These are phyloP conservation scores for Recurvirostra avosetta DNA, from an alignment of 2,113 vertebrate species.

Conservation along the genomic window DNA sequence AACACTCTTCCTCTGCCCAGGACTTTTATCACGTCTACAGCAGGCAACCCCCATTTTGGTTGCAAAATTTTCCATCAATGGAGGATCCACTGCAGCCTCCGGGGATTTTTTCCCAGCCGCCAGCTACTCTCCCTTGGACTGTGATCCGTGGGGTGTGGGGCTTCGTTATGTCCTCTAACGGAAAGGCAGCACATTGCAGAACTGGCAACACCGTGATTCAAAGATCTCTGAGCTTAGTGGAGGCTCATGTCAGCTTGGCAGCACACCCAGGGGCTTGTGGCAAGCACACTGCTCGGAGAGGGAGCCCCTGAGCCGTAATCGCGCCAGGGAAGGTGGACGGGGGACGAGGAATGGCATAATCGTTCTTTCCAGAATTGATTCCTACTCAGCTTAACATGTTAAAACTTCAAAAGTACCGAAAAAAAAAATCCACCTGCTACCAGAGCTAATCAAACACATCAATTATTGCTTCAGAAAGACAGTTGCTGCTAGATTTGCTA, in stretches of 20 bases:
- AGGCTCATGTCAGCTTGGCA: conserved; percentile 12
- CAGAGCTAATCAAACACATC: conserved; percentile 42
- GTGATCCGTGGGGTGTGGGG: background rate
- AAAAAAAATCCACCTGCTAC: background rate
- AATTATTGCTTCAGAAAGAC: conserved; percentile 24
- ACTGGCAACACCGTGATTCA: background rate
- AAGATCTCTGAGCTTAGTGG: conserved; percentile 14
- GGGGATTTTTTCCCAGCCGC: too few species aligned
- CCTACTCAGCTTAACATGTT: background rate
- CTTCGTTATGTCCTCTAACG: background rate
- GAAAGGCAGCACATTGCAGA: background rate
- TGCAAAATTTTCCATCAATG: background rate
- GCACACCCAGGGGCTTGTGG: background rate
- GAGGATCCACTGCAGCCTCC: background rate
- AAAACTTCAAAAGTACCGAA: conserved; percentile 6
- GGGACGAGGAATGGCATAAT: background rate
- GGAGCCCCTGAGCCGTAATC: background rate
- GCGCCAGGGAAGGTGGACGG: background rate
- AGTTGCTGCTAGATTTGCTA: conserved; percentile 21
- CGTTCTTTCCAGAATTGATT: background rate
- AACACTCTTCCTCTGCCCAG: background rate
- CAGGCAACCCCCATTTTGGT: background rate
- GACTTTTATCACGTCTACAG: background rate
- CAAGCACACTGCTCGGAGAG: background rate
- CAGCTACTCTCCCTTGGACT: background rate